A percentile compares a stretch with the other conserved stretches of the same genome.
Conservation (phyloP, 2,888 invertebrate genomes). For the Mimachlamys varia region DNA sequence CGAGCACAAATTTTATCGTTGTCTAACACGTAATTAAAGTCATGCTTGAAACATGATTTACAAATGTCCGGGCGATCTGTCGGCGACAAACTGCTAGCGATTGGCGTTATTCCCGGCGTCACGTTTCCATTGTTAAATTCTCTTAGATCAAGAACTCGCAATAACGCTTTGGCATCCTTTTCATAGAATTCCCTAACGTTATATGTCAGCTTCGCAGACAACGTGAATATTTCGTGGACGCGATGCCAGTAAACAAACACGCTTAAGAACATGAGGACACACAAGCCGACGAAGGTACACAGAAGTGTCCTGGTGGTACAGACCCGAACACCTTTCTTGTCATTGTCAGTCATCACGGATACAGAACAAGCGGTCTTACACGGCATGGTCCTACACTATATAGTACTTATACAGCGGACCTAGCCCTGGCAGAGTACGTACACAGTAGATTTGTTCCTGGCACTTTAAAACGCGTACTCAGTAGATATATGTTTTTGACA, state of each 20-base stretch:
- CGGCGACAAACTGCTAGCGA: neutral
- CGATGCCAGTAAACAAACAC: neutral
- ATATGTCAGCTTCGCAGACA: neutral
- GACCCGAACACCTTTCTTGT: neutral
- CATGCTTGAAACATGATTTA: conserved; percentile 56
- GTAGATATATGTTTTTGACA: too few species aligned
- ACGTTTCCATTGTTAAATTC: neutral
- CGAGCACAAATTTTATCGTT: conserved; percentile 54
- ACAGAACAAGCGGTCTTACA: neutral
- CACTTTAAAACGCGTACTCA: too few species aligned
- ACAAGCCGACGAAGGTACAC: neutral
- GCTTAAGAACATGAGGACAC: neutral
- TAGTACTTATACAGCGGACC: neutral
- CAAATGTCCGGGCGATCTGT: conserved; percentile 47
- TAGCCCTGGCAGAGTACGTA: too few species aligned
- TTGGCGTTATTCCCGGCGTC: neutral
- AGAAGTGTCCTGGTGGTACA: neutral
- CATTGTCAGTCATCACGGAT: neutral
- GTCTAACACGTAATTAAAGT: conserved; percentile 58
- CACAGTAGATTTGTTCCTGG: too few species aligned
- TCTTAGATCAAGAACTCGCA: neutral
- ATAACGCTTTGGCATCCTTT: conserved; percentile 3
- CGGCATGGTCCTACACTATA: neutral
- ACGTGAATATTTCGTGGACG: neutral
- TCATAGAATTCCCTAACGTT: conserved; percentile 11